Evolutionary conservation across 2,888 invertebrate genomes (phyloP).

Genomic region (Ornithoptera alexandrae): DNA sequence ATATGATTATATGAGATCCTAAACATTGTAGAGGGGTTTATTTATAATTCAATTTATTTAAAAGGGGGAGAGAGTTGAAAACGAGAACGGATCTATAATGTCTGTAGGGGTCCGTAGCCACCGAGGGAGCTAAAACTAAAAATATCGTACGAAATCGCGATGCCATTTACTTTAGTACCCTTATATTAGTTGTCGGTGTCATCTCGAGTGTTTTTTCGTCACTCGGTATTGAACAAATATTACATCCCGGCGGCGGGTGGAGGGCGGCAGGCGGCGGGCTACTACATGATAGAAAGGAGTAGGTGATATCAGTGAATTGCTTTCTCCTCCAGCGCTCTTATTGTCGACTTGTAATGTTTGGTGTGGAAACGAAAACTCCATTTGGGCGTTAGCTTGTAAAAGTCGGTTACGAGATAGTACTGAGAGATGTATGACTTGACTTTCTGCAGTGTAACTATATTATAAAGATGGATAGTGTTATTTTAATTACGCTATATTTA

Average conservation of each 20-base stretch:
- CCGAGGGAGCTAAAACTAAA: slow-evolving; percentile 5
- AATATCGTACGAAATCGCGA: slow-evolving; percentile 11
- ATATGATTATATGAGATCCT: too few species aligned
- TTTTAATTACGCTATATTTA: too few species aligned
- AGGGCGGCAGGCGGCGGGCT: neutral
- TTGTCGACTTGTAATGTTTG: slow-evolving; percentile 5
- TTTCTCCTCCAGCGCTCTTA: slow-evolving; percentile 10
- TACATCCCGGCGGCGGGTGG: neutral
- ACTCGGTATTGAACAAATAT: slow-evolving; percentile 22
- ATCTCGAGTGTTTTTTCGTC: slow-evolving; percentile 14
- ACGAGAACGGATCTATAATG: neutral
- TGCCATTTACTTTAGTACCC: slow-evolving; percentile 15
- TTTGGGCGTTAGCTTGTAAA: slow-evolving; percentile 8
- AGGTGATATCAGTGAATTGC: slow-evolving; percentile 16
- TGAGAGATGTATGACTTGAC: neutral
- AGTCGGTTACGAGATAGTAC: neutral
- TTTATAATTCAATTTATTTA: too few species aligned
- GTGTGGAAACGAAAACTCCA: neutral
- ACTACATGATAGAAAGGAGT: slow-evolving; percentile 14
- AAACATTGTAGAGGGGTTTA: too few species aligned
- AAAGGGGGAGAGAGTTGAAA: too few species aligned
- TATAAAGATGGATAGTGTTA: too few species aligned
- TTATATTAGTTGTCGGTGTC: slow-evolving; percentile 11
- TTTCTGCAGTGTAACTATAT: too few species aligned
- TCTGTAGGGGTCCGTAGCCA: neutral